Base-by-base conservation (phyloP, 2,113 vertebrate genomes). In the Ceyx margarethae region DNA sequence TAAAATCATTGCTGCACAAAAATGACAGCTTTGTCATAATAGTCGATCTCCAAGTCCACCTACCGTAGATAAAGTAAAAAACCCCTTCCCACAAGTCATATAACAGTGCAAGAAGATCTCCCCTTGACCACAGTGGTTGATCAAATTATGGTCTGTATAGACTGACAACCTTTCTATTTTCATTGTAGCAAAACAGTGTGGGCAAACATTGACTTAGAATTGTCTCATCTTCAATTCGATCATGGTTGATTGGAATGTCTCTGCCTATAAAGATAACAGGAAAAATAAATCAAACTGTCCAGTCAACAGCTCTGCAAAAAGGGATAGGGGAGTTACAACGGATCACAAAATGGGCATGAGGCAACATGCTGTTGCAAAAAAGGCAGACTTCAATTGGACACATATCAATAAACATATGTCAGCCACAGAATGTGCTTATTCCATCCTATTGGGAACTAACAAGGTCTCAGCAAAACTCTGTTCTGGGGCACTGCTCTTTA, bases 261-360 rank as follows among this genome's bases (percentile, higher is more conserved):
- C 89, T 89, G 84, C 5, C 46, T 92, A 77, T 56, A 65, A 74
- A 74, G 92, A 77, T 80, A 95, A 87, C 26, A 65, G 58, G 75
- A 80, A 65, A 9, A 5, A 79, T 51, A 91, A 91, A 94, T 58
- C n/a, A 94, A 92, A 89, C 17, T n/a, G 77, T 35, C 11, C 43
- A 67, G 48, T 10, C 45, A 92, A 50, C 40, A 75, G 45, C 35
- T 87, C 50, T 81, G 62, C 40, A 45, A n/a, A 51, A 76, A 68
- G n/a, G n/a, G 21, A 37, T 22, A 16, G 0, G 17, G n/a, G 43
- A 74, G 25, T 71, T 78, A 35, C 13, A 68, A 2, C 18, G 33
- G 56, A 33, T 75, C n/a, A 74, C 53, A 61, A 82, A 68, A 8
- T 19, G 22, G 33, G 37, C 6, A 2, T 5, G 26, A 76, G 31